phyloP scores from a whole-genome alignment of 2,113 vertebrate species.

The Cryptomyrus ogoouensis region DNA sequence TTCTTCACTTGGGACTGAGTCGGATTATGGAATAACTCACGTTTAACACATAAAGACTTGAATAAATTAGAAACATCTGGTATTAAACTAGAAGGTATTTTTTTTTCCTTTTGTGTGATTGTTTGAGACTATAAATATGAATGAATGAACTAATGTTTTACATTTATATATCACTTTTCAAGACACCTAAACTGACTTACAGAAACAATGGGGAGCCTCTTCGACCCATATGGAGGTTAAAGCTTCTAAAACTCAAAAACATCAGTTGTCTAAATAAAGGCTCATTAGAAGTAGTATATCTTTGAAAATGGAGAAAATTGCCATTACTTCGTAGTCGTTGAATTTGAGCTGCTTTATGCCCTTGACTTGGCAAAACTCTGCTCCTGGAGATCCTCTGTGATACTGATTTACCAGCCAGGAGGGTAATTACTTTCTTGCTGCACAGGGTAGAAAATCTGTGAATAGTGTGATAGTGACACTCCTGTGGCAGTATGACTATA shows the following conservation, averaged over 20 bases:
- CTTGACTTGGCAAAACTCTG: slow-evolving; percentile 18
- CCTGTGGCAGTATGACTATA: slow-evolving; percentile 24
- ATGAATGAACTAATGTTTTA: background rate
- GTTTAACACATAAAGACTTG: background rate
- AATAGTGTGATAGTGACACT: slow-evolving; percentile 39
- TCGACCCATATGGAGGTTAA: background rate
- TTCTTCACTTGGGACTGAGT: background rate
- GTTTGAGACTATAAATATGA: background rate
- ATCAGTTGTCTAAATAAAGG: background rate
- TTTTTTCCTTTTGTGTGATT: background rate
- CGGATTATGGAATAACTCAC: background rate
- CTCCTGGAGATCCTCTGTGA: slow-evolving; percentile 41
- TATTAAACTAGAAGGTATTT: background rate
- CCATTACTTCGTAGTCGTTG: background rate
- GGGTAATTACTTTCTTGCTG: slow-evolving; percentile 51
- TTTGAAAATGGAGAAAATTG: background rate
- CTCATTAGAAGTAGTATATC: background rate
- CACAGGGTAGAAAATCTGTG: slow-evolving; percentile 42
- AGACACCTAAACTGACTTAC: background rate
- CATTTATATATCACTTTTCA: background rate
- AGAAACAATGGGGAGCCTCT: background rate
- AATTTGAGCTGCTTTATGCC: slow-evolving; percentile 15
- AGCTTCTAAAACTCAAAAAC: background rate
- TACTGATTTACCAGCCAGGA: slow-evolving; percentile 45
- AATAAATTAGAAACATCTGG: background rate